phyloP scores from a whole-genome alignment of 2,888 invertebrate species.

The Stenichneumon culpator region DNA sequence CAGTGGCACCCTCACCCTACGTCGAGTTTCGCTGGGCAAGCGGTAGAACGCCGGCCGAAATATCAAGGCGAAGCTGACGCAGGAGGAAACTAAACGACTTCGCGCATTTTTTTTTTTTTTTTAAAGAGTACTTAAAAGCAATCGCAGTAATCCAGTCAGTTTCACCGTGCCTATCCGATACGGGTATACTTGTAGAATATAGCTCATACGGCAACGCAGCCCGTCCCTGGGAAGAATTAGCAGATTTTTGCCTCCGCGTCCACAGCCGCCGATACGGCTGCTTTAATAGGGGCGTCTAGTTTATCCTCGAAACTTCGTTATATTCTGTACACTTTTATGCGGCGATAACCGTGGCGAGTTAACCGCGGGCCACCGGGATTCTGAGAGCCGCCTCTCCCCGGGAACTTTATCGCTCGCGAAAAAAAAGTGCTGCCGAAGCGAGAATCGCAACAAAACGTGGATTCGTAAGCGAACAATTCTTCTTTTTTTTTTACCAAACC shows the following conservation, averaged over 20 bases:
- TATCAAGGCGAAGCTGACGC: background rate
- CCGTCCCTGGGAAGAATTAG: conserved; percentile 50
- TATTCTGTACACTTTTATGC: conserved; percentile 52
- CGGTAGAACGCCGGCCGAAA: conserved; percentile 19
- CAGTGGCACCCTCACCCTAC: conserved; percentile 16
- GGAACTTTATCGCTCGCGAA: conserved; percentile 43
- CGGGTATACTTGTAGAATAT: conserved; percentile 4
- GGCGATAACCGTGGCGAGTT: conserved; percentile 35
- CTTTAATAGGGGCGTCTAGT: conserved; percentile 44
- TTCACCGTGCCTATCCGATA: conserved; percentile 9
- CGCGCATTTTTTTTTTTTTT: background rate
- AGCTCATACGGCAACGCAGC: background rate
- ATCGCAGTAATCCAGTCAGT: conserved; percentile 16
- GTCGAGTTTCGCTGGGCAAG: conserved; percentile 22
- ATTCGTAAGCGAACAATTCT: conserved; percentile 14
- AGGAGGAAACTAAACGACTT: conserved; percentile 11
- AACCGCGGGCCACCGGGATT: conserved; percentile 39
- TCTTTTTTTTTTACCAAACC: conserved; percentile 17
- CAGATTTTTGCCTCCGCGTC: conserved; percentile 49
- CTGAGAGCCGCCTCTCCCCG: conserved; percentile 23
- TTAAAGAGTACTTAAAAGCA: background rate
- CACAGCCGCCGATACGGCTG: conserved; percentile 32
- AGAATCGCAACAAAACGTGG: conserved; percentile 6
- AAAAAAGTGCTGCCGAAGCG: conserved; percentile 29
- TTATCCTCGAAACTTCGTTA: conserved; percentile 59